phyloP scores from a whole-genome alignment of 2,797 vertebrate genomes.

The Potorous gilbertii region DNA sequence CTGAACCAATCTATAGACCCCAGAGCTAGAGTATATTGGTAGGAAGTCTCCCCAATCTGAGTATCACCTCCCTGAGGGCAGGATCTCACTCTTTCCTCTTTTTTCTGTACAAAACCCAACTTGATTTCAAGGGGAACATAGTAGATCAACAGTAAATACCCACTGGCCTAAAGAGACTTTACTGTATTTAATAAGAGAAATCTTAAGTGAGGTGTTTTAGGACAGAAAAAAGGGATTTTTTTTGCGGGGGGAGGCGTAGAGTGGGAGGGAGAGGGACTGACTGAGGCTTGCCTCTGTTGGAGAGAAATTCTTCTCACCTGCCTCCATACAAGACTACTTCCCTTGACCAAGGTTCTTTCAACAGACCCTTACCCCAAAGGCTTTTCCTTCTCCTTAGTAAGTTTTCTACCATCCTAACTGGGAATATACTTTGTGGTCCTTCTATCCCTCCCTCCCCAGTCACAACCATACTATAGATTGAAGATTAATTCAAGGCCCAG shows the following conservation, averaged over 20 bases:
- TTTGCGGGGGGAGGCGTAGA: not conserved
- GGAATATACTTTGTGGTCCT: not conserved
- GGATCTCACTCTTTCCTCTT: not conserved
- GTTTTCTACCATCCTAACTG: not conserved
- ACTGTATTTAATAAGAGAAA: not conserved
- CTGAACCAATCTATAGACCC: not conserved
- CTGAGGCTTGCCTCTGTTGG: not conserved
- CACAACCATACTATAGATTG: not conserved
- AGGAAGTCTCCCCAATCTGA: not conserved
- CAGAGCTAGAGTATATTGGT: not conserved
- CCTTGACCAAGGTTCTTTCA: not conserved
- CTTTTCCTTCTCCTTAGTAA: not conserved
- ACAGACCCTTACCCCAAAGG: not conserved
- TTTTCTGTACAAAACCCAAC: not conserved
- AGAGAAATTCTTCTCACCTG: not conserved
- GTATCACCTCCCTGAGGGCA: not conserved
- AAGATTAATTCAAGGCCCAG: not conserved
- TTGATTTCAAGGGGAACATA: not conserved
- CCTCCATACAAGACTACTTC: not conserved
- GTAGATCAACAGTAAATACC: not conserved
- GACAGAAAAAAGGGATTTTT: not conserved
- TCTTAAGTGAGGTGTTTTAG: not conserved
- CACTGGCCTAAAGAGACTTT: not conserved
- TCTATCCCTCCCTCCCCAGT: not conserved
- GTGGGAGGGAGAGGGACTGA: not conserved